These are phyloP conservation scores for Cepaea hortensis DNA, from an alignment of 2,888 invertebrate genomes.

Conservation along the genomic window DNA sequence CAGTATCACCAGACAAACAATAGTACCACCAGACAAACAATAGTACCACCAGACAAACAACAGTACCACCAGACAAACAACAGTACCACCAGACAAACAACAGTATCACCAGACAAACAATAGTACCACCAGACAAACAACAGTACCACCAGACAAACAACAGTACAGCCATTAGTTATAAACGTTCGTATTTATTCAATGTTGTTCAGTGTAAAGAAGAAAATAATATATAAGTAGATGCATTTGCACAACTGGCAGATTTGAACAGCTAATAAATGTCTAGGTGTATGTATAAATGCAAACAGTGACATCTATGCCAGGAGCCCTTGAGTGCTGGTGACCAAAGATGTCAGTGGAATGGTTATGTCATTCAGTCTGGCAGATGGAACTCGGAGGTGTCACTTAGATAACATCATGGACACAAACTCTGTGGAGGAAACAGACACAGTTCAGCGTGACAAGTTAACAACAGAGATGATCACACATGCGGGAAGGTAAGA, in stretches of 20 bases:
- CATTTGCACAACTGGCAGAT: not conserved
- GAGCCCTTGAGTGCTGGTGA: not conserved
- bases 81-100: no score
- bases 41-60: no score
- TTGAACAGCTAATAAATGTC: not conserved
- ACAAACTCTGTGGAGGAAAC: slow-evolving; percentile 33
- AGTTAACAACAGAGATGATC: no score
- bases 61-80: no score
- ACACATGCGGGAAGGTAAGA: no score
- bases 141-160: no score
- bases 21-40: no score
- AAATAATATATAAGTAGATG: slow-evolving; percentile 16
- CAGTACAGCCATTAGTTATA: not conserved
- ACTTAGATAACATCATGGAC: slow-evolving; percentile 39
- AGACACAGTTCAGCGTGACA: no score
- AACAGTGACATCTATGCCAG: not conserved
- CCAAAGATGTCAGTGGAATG: slow-evolving; percentile 22
- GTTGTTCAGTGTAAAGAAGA: slow-evolving; percentile 8
- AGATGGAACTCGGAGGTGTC: not conserved
- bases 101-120: no score
- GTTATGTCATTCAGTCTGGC: not conserved
- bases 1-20: no score
- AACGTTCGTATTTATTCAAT: slow-evolving; percentile 8
- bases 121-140: no score
- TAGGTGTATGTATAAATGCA: slow-evolving; percentile 15